Evolutionary conservation across 2,113 vertebrate genomes (phyloP), one percentile per base, ranked within the genome.

Genomic region (Plestiodon gilberti): DNA sequence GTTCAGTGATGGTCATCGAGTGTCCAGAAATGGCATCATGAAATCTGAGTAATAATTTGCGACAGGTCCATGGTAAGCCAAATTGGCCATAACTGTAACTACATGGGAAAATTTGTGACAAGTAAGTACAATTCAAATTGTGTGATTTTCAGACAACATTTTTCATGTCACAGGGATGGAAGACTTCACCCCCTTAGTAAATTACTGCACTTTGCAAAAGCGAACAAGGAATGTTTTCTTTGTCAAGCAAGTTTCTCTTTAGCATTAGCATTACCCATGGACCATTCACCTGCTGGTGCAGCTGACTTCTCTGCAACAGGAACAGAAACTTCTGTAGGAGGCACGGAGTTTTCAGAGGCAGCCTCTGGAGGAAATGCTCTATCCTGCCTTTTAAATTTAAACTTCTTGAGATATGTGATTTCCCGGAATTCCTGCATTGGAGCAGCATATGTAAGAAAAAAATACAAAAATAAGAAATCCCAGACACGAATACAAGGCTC

Each of bases 331-430:
- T 96, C 73, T 0, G 93, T 71, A 28, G 90, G 86, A 10, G 92
- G 90, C 0, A 38, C 83, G 0, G 90, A 88, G 4, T 93, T 91
- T 22, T 52, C 80, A 0, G 96, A 80, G 0, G 88, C 33, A 87
- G 91, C 57, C 33, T 94, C 97, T 8, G 97, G 98, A 43, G 97
- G 96, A 85, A 98, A 99, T 14, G 97, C 35, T 6, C 98, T 96
- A 89, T 98, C 97, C 91, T 98, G 98, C 7, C 95, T 96, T 93
- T 99, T 99, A 91, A 98, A 97, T 93, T 99, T 99, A 89, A 99
- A 97, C 93, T 99, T 99, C 94, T 99, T 99, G 85, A 99, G 93
- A 93, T 98, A 99, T 48, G 98, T 91, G 87, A 99, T 96, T 94
- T 99, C 98, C 4, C 97, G 94, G 88, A 99, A 99, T 92, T 98